A percentile compares a stretch with the other conserved stretches of the same genome.
phyloP scores from a whole-genome alignment of 53 echinoderm and acorn worm species.

The Paracentrotus lividus region DNA sequence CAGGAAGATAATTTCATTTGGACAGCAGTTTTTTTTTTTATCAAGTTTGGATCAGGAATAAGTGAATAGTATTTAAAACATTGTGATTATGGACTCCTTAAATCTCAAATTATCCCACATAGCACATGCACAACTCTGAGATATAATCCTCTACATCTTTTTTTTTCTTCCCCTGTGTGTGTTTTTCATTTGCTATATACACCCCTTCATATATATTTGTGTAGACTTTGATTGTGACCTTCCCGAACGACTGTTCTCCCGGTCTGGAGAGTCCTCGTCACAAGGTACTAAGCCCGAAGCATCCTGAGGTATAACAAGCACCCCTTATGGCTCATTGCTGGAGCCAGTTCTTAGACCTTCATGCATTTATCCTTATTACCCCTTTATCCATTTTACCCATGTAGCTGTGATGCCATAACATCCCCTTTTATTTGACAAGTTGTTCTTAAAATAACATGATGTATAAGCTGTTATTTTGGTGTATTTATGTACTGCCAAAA shows the following conservation, averaged over 20 bases:
- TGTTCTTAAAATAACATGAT: neutral
- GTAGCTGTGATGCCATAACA: conserved; percentile 5
- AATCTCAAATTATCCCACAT: neutral
- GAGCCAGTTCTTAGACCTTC: conserved; percentile 7
- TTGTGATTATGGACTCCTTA: neutral
- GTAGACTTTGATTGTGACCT: conserved; percentile 63
- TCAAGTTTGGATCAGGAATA: neutral
- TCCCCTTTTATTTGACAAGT: neutral
- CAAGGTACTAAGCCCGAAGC: conserved; percentile 42
- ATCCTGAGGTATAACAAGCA: conserved; percentile 54
- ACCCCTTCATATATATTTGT: neutral
- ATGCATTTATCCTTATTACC: conserved; percentile 24
- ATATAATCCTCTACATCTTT: neutral
- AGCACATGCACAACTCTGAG: neutral
- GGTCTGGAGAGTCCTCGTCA: conserved; percentile 52
- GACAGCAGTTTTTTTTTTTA: neutral
- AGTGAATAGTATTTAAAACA: neutral
- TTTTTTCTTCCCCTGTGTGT: neutral
- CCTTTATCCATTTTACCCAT: neutral
- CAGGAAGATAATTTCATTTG: too few relatives aligned
- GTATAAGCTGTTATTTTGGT: too few relatives aligned
- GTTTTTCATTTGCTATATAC: neutral
- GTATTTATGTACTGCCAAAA: too few relatives aligned
- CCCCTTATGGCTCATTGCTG: neutral
- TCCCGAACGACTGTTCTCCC: conserved; percentile 40